Evolutionary conservation across 2,888 invertebrate genomes (phyloP), one percentile per base, ranked within the genome.

Genomic region (Melanargia galathea): DNA sequence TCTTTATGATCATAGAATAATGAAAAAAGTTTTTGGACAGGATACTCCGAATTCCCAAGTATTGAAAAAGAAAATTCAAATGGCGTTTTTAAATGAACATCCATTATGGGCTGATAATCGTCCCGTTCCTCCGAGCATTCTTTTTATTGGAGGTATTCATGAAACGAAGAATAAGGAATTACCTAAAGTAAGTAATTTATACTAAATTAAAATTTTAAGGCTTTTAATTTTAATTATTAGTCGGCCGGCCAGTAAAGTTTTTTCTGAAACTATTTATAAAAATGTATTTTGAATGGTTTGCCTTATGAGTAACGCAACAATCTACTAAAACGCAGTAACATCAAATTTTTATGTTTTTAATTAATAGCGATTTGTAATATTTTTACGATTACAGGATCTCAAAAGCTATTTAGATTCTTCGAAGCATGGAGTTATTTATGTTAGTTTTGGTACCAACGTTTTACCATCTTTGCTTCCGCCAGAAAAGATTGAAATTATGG

Each of bases 371-470:
- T 40, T 13, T 33, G 20, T 40, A 26, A 45, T 11, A 24, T n/a
- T 26, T 26, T 7, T 33, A 22, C 48, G 64, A 4, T 56, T 76
- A 68, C 51, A 85, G 85, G 82, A 84, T 22, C 70, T 85, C 0
- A 74, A 81, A 63, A 22, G 65, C 0, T 82, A 75, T 59, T 63
- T 86, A 5, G 81, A 84, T 56, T 73, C 76, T 0, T 83, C 84
- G 0, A 75, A 73, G 56, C 57, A 79, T 26, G 84, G 83, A 2
- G 81, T 84, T 0, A 78, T 84, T 22, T 83, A 86, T 64, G 68
- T 84, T 5, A 86, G 86, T 56, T 82, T 84, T 59, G 87, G 87
- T 0, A 79, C 82, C 16, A 82, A 83, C 51, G 61, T 68, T 10
- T 26, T 64, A 24, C 63, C 75, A 4, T 70, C 73, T 5, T n/a